These are phyloP conservation scores for Drosophila planitibia DNA, from an alignment of 2,888 invertebrate genomes.

Conservation along the genomic window DNA sequence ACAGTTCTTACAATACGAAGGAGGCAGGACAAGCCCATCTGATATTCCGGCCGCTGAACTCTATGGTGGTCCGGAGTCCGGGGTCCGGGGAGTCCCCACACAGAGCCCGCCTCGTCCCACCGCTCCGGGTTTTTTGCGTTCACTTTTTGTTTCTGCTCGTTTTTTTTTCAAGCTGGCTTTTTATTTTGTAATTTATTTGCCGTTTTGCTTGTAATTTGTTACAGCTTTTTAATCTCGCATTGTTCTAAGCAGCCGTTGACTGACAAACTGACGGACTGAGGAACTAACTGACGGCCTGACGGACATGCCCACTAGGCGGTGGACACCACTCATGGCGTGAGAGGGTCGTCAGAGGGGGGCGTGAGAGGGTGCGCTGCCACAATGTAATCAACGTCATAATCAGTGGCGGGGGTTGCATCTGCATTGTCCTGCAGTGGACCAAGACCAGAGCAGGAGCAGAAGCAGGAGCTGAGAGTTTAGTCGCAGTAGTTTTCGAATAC, in stretches of 20 bases:
- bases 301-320: slow-evolving; percentile 28
- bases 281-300: slow-evolving; percentile 19
- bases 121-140: slow-evolving; percentile 39
- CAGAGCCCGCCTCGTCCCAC: not conserved
- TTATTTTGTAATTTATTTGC: slow-evolving; percentile 77
- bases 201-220: slow-evolving; percentile 78
- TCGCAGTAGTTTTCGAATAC: slow-evolving; percentile 41
- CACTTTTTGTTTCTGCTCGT: slow-evolving; percentile 28
- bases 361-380: slow-evolving; percentile 39
- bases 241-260: slow-evolving; percentile 72
- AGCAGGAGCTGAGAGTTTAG: slow-evolving; percentile 9
- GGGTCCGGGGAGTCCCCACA: not conserved
- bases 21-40: slow-evolving; percentile 2
- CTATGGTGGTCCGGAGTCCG: not conserved
- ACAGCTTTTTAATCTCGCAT: slow-evolving; percentile 78
- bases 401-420: slow-evolving; percentile 52
- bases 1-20: slow-evolving; percentile 7
- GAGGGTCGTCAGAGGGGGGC: not conserved
- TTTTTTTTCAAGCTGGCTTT: slow-evolving; percentile 23
- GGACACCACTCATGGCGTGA: not conserved
- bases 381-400: slow-evolving; percentile 79
- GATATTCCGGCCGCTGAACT: slow-evolving; percentile 43
- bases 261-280: slow-evolving; percentile 61
- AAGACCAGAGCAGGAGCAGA: slow-evolving; percentile 12
- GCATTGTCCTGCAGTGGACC: slow-evolving; percentile 63